Conservation (phyloP, 1,140 invertebrate genomes). For the Microplitis mediator region DNA sequence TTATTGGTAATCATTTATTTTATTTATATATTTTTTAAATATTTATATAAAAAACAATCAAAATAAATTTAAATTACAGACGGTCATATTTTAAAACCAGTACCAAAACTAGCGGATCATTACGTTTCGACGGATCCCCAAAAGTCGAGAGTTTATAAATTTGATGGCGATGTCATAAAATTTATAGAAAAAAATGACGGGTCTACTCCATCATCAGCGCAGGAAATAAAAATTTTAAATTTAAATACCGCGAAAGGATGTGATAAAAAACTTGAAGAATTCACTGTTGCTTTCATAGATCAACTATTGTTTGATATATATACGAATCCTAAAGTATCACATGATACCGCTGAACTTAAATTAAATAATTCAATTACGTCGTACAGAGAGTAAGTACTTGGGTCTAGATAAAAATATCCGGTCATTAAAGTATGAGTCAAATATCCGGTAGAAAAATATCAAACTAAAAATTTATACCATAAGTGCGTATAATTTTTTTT, state of each 20-base stretch:
- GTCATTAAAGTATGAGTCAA: too few species aligned
- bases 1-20: slow-evolving; percentile 34
- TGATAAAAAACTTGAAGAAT: slow-evolving; percentile 42
- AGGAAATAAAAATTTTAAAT: slow-evolving; percentile 32
- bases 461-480: too few species aligned
- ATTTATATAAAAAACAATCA: background rate
- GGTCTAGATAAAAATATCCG: too few species aligned
- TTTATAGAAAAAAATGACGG: slow-evolving; percentile 20
- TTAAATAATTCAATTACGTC: slow-evolving; percentile 36
- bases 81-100: slow-evolving; percentile 38
- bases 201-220: background rate
- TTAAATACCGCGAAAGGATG: slow-evolving; percentile 41
- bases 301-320: slow-evolving; percentile 41
- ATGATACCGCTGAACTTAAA: slow-evolving; percentile 19
- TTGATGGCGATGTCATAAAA: slow-evolving; percentile 24
- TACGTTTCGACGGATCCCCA: slow-evolving; percentile 26
- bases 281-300: slow-evolving; percentile 43
- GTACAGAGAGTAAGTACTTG: slow-evolving; percentile 43
- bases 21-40: background rate
- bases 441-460: too few species aligned
- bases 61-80: slow-evolving; percentile 31
- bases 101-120: slow-evolving; percentile 23
- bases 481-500: too few species aligned
- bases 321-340: slow-evolving; percentile 16
- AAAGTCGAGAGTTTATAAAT: slow-evolving; percentile 27